Base-by-base conservation (phyloP, 2,113 vertebrate genomes). In the Erythrocercus mccallii region DNA sequence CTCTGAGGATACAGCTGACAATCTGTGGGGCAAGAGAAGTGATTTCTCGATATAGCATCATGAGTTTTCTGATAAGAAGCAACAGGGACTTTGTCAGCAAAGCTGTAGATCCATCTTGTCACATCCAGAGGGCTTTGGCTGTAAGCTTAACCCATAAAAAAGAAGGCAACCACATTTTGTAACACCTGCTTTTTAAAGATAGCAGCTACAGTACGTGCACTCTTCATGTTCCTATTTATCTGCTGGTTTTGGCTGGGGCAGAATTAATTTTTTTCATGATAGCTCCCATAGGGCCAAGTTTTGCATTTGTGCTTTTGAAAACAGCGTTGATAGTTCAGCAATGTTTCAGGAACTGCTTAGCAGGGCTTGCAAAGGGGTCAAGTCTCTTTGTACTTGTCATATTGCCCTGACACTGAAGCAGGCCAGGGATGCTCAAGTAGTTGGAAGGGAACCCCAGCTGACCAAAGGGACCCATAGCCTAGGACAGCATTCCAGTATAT, bases 31-130 rank as follows among this genome's bases (percentile, higher is more conserved):
- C 44, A 92, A 66, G 76, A 94, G 40, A 86, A 95, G 73, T 58
- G 80, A 83, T 92, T 94, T 93, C 82, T 96, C 76, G 87, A 71
- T 94, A 69, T 5, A 85, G 27, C 15, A 68, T 69, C 42, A 33
- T 23, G 58, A 92, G 53, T 77, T 90, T 81, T 91, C 62, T 72
- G 58, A 78, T 62, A 81, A 81, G 88, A 91, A 91, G 48, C 73
- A 87, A 60, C 6, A 70, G 51, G 40, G 85, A 89, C 44, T 86
- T 66, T 45, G 74, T 60, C 71, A 72, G 53, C 40, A 81, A 87
- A 91, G 54, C 73, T 37, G 54, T 37, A 81, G 65, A 80, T 95
- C 53, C 83, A 58, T 78, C 88, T 91, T 81, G 68, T 90, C 89
- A 73, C 48, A 86, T 72, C 24, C 80, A 45, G 82, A 83, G 53